A percentile compares a stretch with the other conserved stretches of the same genome.
phyloP scores from a whole-genome alignment of 1,140 invertebrate genomes.

The Drosophila equinoxialis region DNA sequence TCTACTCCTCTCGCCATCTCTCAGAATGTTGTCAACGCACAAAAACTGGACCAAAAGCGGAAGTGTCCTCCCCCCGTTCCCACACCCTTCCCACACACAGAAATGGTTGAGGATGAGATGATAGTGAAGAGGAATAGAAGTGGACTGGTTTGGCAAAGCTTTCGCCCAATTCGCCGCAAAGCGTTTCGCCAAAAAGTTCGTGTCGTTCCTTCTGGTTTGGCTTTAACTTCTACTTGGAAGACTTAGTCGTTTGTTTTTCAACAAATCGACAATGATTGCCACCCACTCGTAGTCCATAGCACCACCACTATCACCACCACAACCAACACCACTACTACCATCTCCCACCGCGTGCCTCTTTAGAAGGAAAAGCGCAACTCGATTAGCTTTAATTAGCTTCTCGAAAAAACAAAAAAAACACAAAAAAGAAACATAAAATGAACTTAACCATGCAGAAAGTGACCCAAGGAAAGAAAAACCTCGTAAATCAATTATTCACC shows the following conservation, averaged over 20 bases:
- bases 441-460: background rate
- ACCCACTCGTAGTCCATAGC: background rate
- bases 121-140: conserved; percentile 9
- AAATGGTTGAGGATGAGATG: background rate
- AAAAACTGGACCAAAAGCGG: conserved; percentile 5
- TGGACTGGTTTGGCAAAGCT: conserved; percentile 21
- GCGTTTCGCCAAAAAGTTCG: conserved; percentile 36
- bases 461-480: conserved; percentile 4
- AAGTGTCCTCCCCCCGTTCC: background rate
- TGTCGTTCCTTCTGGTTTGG: conserved; percentile 37
- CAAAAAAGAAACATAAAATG: conserved; percentile 41
- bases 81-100: background rate
- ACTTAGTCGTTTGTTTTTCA: conserved; percentile 39
- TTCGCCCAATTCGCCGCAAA: conserved; percentile 65
- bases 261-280: conserved; percentile 56
- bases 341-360: background rate
- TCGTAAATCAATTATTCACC: conserved; percentile 43
- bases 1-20: conserved; percentile 13
- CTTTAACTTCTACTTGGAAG: conserved; percentile 16
- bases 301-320: background rate
- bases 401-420: conserved; percentile 14
- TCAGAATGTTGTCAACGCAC: conserved; percentile 27
- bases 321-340: background rate
- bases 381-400: conserved; percentile 59
- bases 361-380: conserved; percentile 29